Conservation (phyloP, 2,797 vertebrate species). For the Brachyrhaphis roseni region DNA sequence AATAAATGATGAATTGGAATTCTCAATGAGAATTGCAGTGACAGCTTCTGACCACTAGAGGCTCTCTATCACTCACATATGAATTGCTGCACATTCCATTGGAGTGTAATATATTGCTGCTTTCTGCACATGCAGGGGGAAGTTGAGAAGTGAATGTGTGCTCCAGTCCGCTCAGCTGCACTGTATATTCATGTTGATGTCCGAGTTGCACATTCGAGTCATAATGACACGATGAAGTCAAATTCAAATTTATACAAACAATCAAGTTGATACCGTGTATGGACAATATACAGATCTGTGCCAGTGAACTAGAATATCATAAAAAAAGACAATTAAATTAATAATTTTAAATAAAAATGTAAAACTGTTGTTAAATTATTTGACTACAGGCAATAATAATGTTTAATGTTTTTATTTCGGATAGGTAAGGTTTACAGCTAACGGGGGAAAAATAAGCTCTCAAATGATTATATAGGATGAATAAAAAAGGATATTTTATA, state of each 20-base stretch:
- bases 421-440: neutral
- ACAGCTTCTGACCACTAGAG: constrained; percentile 59
- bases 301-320: neutral
- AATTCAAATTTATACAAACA: neutral
- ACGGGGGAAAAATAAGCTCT: neutral
- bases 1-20: neutral
- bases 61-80: constrained; percentile 66
- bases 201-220: neutral
- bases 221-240: neutral
- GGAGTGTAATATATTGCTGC: constrained; percentile 12
- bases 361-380: neutral
- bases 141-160: constrained; percentile 2
- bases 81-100: constrained; percentile 6
- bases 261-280: neutral
- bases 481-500: neutral
- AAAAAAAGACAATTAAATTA: neutral
- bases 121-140: constrained; percentile 21
- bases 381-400: neutral
- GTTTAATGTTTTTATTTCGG: neutral
- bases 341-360: neutral
- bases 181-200: neutral
- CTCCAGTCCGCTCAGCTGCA: constrained; percentile 1
- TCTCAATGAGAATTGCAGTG: constrained; percentile 15
- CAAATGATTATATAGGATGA: neutral
- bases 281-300: neutral